These are phyloP conservation scores for Heliconius ismenius DNA, from an alignment of 2,888 invertebrate genomes.

Conservation along the genomic window DNA sequence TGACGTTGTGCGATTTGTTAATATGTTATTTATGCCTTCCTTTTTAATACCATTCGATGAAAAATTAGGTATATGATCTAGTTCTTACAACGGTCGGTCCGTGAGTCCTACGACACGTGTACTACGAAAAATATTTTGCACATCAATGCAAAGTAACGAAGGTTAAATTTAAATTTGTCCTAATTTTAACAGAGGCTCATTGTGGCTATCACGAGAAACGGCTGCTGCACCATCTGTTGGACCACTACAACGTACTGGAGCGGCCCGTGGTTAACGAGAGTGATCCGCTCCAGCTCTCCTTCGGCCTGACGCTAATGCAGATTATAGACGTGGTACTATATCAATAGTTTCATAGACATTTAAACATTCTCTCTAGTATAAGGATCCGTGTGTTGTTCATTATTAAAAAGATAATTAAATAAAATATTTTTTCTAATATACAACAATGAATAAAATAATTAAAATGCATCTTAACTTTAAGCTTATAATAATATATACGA, in stretches of 20 bases:
- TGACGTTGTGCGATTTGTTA: not conserved
- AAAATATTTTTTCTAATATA: not conserved
- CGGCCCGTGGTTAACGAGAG: constrained; percentile 97
- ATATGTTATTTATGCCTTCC: not conserved
- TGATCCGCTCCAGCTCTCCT: constrained; percentile 96
- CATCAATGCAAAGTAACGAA: not conserved
- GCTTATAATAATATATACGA: not conserved
- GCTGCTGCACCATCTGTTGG: constrained; percentile 94
- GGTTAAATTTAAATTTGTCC: not conserved
- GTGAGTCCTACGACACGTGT: not conserved
- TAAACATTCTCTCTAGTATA: not conserved
- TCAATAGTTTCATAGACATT: not conserved
- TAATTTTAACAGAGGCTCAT: constrained; percentile 84
- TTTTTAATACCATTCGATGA: not conserved
- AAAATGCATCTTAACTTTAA: too few relatives aligned
- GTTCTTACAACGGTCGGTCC: not conserved
- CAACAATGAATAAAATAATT: too few relatives aligned
- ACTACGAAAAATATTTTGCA: too few relatives aligned
- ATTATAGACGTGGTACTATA: constrained; percentile 95
- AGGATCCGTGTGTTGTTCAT: not conserved
- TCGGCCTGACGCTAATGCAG: constrained; percentile 98
- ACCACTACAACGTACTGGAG: constrained; percentile 96
- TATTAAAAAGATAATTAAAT: not conserved
- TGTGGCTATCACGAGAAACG: constrained; percentile 96
- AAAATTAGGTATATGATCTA: not conserved